phyloP scores from a whole-genome alignment of 2,797 vertebrate species.

The Rallus crepitans region DNA sequence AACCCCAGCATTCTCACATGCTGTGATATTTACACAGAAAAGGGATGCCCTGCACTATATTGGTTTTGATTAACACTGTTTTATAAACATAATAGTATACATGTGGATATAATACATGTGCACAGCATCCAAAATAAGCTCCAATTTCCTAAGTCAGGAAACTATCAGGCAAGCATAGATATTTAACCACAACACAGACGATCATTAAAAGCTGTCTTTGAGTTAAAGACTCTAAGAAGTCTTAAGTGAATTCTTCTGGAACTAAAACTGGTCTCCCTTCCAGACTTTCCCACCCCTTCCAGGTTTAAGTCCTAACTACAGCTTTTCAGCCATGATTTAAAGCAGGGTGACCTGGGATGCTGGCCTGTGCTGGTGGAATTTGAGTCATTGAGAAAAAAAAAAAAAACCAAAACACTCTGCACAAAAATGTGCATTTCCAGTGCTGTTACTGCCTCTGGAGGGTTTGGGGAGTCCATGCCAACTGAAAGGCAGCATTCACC shows the following conservation, averaged over 20 bases:
- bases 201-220: neutral
- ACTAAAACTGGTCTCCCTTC: neutral
- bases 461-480: neutral
- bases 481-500: neutral
- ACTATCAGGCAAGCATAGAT: neutral
- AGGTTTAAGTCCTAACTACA: neutral
- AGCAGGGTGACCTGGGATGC: neutral
- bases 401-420: neutral
- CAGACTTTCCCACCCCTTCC: neutral
- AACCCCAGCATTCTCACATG: neutral
- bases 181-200: neutral
- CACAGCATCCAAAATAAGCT: neutral
- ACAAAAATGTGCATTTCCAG: neutral
- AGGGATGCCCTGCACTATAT: neutral
- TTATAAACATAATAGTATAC: neutral
- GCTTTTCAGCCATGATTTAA: accelerated
- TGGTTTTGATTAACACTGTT: neutral
- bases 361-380: neutral
- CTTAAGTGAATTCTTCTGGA: neutral
- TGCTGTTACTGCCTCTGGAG: neutral
- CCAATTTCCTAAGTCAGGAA: neutral
- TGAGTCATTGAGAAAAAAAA: neutral
- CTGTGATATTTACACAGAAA: neutral
- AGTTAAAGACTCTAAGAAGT: neutral
- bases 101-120: neutral